Percentiles rank a stretch among this genome's conserved stretches.
Evolutionary conservation across 2,113 vertebrate species (phyloP).

Genomic region (Callipepla californica): DNA sequence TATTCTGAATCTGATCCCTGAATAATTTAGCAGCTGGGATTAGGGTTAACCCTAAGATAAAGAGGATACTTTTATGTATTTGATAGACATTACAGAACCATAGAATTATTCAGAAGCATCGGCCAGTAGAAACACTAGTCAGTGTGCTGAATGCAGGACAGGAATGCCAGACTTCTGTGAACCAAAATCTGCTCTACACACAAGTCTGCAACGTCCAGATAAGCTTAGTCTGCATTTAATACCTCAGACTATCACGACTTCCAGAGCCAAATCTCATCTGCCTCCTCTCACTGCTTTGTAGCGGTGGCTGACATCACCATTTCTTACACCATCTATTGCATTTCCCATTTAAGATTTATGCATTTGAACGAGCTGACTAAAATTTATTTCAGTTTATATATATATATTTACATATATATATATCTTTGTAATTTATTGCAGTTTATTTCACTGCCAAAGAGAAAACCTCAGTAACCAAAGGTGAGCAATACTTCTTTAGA

Average conservation of each 20-base stretch:
- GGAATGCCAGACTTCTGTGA: neutral
- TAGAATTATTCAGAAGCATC: neutral
- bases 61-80: neutral
- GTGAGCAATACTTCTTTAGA: neutral
- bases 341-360: neutral
- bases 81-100: neutral
- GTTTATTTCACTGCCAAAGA: neutral
- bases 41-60: neutral
- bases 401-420: too few relatives aligned
- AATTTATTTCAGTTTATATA: too few relatives aligned
- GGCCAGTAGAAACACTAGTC: neutral
- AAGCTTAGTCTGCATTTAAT: neutral
- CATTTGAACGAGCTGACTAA: neutral
- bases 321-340: neutral
- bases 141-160: neutral
- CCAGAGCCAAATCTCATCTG: neutral
- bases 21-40: neutral
- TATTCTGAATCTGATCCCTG: neutral
- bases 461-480: neutral
- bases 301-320: neutral
- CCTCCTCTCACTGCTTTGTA: neutral
- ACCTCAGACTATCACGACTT: neutral
- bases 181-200: neutral
- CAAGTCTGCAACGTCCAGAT: neutral
- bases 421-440: too few relatives aligned